phyloP scores from a whole-genome alignment of 2,888 invertebrate species.

The Limnephilus rhombicus region DNA sequence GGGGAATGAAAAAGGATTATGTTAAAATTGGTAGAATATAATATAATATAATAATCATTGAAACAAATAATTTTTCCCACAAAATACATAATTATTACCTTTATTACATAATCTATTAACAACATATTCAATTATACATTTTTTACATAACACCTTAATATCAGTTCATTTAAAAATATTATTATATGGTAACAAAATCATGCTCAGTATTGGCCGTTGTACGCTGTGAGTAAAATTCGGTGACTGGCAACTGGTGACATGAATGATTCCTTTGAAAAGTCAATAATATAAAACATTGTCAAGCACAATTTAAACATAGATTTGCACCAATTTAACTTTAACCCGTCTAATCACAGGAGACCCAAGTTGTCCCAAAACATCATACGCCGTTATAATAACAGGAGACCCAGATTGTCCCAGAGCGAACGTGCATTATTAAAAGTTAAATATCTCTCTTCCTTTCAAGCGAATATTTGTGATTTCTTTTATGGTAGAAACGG shows the following conservation, averaged over 20 bases:
- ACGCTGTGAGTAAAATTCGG: neutral
- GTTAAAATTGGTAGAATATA: neutral
- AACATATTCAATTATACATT: neutral
- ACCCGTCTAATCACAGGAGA: too few relatives aligned
- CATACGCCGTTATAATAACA: too few relatives aligned
- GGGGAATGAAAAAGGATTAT: neutral
- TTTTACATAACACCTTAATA: neutral
- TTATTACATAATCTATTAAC: slow-evolving; percentile 15
- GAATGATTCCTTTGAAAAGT: too few relatives aligned
- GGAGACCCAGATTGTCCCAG: too few relatives aligned
- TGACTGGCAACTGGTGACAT: too few relatives aligned
- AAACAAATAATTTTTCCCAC: slow-evolving; percentile 25
- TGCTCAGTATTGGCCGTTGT: neutral
- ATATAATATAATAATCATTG: neutral
- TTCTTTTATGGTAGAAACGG: too few relatives aligned
- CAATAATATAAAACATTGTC: neutral
- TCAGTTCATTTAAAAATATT: slow-evolving; percentile 17
- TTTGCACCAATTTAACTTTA: neutral
- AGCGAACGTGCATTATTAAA: too few relatives aligned
- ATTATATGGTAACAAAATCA: neutral
- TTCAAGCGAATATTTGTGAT: too few relatives aligned
- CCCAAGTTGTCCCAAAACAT: too few relatives aligned
- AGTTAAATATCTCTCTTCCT: too few relatives aligned
- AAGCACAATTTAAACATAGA: neutral
- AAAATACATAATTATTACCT: slow-evolving; percentile 36